Evolutionary conservation across 2,797 vertebrate species (phyloP), one percentile per base, ranked within the genome.

Genomic region (Sciaenops ocellatus): DNA sequence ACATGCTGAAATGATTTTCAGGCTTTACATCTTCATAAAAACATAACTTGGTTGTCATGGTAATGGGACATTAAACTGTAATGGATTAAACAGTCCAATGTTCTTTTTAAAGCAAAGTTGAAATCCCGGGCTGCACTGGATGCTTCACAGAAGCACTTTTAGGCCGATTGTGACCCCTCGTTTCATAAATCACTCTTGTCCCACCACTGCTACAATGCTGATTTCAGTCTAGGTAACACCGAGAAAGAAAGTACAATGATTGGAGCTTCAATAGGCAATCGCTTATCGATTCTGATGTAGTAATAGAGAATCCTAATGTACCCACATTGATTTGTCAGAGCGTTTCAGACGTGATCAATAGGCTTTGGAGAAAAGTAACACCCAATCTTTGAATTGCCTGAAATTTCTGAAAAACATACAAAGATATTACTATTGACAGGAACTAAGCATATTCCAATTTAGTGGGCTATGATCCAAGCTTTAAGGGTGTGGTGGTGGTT

Each of bases 401-500:
- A 51, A 51, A 62, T 24, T 6, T 15, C 30, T 56, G 15, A 42
- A 64, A 41, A 51, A 30, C 3, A 20, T 20, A 2, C 1, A 48
- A 63, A 56, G 24, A 48, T 59, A 73, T n/a, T 38, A 38, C 34
- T 38, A 38, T 9, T 38, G 34, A 38, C 34, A 9, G 34, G 9
- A 69, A 24, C 41, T 22, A 17, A 60, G 67, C 22, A 65, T 16
- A 56, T 17, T 60, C 38, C 16, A 42, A 22, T 71, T 72, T 15
- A 26, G 9, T n/a, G 38, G 63, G 34, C 65, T 15, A 7, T 15
- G 63, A 47, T 78, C 72, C 61, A 78, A 71, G 66, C 77, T 62
- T 69, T 63, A 4, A 78, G 78, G 69, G 82, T 46, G 81, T 75
- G 88, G 86, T 79, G 67, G 66, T 68, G 59, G 79, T 88, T 87